Evolutionary conservation across 1,140 invertebrate genomes (phyloP).

Genomic region (Andrena cerasifolii): DNA sequence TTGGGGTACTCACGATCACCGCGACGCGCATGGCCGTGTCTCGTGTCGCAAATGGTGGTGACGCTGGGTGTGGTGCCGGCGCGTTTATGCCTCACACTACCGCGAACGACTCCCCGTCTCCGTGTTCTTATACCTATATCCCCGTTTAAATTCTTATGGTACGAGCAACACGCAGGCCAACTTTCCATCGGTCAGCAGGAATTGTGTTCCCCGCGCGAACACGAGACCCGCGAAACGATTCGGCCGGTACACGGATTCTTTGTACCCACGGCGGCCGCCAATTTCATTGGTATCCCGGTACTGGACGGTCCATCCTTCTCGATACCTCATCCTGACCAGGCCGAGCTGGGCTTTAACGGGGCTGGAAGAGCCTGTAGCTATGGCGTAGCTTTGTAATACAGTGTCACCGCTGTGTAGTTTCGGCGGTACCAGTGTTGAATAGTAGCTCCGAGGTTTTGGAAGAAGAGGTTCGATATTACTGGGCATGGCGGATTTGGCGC

Average conservation of each 20-base stretch:
- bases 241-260: background rate
- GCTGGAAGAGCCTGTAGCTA: no score
- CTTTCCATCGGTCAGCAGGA: conserved; percentile 66
- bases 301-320: background rate
- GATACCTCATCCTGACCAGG: no score
- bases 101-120: conserved; percentile 67
- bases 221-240: conserved; percentile 30
- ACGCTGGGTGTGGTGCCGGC: conserved; percentile 67
- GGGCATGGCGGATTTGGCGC: no score
- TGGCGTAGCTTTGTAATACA: no score
- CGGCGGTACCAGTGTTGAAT: no score
- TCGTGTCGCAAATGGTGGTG: conserved; percentile 52
- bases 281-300: background rate
- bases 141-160: conserved; percentile 68
- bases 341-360: no score
- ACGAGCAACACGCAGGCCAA: conserved; percentile 62
- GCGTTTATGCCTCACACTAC: conserved; percentile 69
- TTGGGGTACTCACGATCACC: conserved; percentile 64
- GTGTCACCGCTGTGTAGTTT: no score
- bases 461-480: no score
- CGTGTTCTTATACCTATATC: conserved; percentile 70
- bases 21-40: conserved; percentile 63
- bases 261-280: background rate
- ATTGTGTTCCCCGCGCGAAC: conserved; percentile 49
- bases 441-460: no score